A percentile compares a stretch with the other conserved stretches of the same genome.
Evolutionary conservation across 2,113 vertebrate genomes (phyloP).

Genomic region (Vimba vimba): DNA sequence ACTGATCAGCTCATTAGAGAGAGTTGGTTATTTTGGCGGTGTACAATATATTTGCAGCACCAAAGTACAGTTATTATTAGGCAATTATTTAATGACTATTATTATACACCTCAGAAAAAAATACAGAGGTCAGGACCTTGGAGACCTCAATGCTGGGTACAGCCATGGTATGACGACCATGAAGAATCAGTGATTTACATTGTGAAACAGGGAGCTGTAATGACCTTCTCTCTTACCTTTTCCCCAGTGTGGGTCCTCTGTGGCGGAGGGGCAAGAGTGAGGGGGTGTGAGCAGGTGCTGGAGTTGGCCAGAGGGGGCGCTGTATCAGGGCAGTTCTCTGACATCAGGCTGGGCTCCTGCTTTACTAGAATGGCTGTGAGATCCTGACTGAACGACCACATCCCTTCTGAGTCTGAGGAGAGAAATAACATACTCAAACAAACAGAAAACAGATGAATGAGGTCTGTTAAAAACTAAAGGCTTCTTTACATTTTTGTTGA

Average conservation of each 20-base stretch:
- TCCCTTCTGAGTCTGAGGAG: conserved; percentile 82
- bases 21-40: too few species aligned
- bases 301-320: conserved; percentile 66
- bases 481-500: not conserved
- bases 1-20: too few species aligned
- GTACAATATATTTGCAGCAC: too few species aligned
- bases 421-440: conserved; percentile 37
- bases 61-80: too few species aligned
- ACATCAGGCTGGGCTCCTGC: conserved; percentile 85
- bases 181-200: too few species aligned
- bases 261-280: conserved; percentile 83
- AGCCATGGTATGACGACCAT: not conserved
- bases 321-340: conserved; percentile 73
- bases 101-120: too few species aligned
- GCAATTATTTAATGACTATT: too few species aligned
- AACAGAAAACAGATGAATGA: not conserved
- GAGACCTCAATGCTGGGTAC: too few species aligned
- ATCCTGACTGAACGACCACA: conserved; percentile 93
- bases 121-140: too few species aligned
- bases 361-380: conserved; percentile 95
- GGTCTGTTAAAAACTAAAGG: not conserved
- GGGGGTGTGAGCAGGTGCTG: conserved; percentile 65
- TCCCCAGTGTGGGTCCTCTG: conserved; percentile 82
- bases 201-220: too few species aligned
- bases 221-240: conserved; percentile 68